Conservation (phyloP, 2,113 vertebrate genomes). For the Cairina moschata region DNA sequence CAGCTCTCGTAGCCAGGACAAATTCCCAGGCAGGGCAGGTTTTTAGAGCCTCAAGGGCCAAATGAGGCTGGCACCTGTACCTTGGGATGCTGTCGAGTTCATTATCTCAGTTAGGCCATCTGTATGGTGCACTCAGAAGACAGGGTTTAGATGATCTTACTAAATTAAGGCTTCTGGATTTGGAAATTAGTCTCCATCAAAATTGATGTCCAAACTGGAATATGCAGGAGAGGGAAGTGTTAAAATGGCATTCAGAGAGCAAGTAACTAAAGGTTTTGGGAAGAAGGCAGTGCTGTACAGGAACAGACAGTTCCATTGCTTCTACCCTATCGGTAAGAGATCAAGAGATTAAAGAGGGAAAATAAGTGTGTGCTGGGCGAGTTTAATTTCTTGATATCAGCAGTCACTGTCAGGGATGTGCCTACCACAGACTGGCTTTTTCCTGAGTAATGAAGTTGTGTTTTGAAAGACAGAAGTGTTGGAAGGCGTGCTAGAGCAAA, state of each 20-base stretch:
- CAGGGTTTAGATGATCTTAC: background rate
- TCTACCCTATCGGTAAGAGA: background rate
- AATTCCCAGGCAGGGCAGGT: background rate
- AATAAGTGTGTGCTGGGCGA: background rate
- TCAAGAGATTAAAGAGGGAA: background rate
- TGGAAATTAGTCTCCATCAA: background rate
- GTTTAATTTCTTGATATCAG: background rate
- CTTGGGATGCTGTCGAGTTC: background rate
- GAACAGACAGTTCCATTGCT: background rate
- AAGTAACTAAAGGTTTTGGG: background rate
- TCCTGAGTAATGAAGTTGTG: background rate
- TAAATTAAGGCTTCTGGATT: background rate
- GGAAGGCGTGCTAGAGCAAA: background rate
- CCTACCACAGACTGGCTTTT: background rate
- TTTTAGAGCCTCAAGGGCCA: background rate
- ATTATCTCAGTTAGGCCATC: background rate
- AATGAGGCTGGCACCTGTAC: background rate
- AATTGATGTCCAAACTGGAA: background rate
- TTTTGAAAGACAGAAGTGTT: background rate
- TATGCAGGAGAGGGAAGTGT: fast-evolving
- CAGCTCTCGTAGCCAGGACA: fast-evolving
- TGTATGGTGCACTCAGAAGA: background rate
- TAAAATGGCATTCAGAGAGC: background rate
- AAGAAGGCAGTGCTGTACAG: background rate
- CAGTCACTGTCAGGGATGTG: background rate